Conservation (phyloP, 2,797 vertebrate genomes). For the Notolepis coatsorum region DNA sequence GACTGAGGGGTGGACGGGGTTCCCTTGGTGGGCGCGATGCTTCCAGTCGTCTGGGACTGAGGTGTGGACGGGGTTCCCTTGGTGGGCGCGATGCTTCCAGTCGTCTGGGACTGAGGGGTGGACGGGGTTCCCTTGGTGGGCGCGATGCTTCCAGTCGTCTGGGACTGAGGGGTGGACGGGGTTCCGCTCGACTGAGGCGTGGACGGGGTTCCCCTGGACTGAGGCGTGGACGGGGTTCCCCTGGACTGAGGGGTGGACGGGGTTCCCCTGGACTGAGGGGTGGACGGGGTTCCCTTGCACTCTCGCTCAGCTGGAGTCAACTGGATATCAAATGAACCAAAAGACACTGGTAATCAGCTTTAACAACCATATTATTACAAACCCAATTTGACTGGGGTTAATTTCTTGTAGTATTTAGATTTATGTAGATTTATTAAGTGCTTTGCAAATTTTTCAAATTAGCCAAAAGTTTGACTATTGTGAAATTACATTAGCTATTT, state of each 20-base stretch:
- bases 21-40: too few species aligned
- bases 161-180: conserved; percentile 34
- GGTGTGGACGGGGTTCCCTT: conserved; percentile 35
- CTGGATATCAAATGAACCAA: conserved; percentile 16
- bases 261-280: too few species aligned
- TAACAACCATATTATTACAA: not conserved
- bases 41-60: conserved; percentile 35
- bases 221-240: too few species aligned
- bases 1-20: too few species aligned
- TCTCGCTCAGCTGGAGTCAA: conserved; percentile 70
- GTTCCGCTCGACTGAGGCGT: too few species aligned
- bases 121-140: too few species aligned
- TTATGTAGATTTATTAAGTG: not conserved
- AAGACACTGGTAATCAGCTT: not conserved
- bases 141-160: conserved; percentile 33
- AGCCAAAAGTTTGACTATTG: not conserved
- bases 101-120: too few species aligned
- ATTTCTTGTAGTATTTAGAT: not conserved
- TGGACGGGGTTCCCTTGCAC: too few species aligned
- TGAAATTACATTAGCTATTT: not conserved
- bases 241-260: too few species aligned
- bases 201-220: too few species aligned
- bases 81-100: conserved; percentile 84
- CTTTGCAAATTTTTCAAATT: not conserved
- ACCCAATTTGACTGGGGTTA: too few species aligned